Base-by-base conservation (phyloP, 35 echinoderm and acorn worm genomes). In the Eucidaris tribuloides region DNA sequence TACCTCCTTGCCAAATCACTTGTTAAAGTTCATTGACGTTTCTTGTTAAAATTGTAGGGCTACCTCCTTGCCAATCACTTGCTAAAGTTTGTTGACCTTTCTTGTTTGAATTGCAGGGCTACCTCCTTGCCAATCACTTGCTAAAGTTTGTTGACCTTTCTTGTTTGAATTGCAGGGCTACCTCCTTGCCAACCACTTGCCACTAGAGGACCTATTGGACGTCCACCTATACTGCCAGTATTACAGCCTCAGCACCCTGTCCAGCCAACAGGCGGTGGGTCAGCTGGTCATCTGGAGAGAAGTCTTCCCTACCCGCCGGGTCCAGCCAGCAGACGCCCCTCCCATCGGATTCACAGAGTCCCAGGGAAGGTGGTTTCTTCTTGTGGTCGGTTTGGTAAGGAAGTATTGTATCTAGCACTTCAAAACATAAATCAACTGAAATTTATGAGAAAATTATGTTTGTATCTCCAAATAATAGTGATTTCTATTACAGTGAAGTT, bases 361-460 rank as follows among this genome's bases (percentile, higher is more conserved):
- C 3, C 58, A 89, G 45, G 90, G 79, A 9, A 92, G 94, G 39
- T 92, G 85, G 79, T 97, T 97, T 41, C 76, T 97, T 11, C 82
- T 97, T n/a, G 92, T 97, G n/a, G 81, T 97, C 72, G 94, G 94
- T 62, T 66, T 92, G 46, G 94, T 97, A 86, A 88, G 89, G n/a
- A n/a, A n/a, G n/a, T n/a, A n/a, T n/a, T n/a, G n/a, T n/a, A n/a
- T n/a, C n/a, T n/a, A n/a, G n/a, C n/a, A n/a, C n/a, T n/a, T n/a
- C n/a, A n/a, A n/a, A n/a, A n/a, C n/a, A n/a, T n/a, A n/a, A n/a
- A n/a, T n/a, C n/a, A n/a, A n/a, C n/a, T n/a, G n/a, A n/a, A n/a
- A n/a, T n/a, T n/a, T n/a, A n/a, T n/a, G n/a, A n/a, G n/a, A n/a
- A n/a, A n/a, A n/a, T n/a, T n/a, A n/a, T n/a, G n/a, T n/a, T n/a